Conservation (phyloP, 2,113 vertebrate species). For the Oreocharis arfaki region DNA sequence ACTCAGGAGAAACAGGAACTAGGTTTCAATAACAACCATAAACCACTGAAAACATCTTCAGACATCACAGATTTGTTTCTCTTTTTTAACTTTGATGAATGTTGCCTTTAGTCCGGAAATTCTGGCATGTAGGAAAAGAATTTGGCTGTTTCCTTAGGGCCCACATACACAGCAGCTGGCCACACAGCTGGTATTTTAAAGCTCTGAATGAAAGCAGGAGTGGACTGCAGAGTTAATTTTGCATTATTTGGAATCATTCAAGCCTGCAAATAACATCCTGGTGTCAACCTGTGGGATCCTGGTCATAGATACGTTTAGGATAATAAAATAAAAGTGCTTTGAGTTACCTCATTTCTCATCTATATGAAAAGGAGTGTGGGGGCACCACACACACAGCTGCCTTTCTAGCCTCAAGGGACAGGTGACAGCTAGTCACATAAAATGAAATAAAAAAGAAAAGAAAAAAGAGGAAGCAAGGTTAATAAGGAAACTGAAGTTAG, state of each 20-base stretch:
- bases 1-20: neutral
- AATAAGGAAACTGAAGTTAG: neutral
- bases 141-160: neutral
- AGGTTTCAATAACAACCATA: neutral
- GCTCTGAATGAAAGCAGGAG: neutral
- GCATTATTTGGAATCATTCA: neutral
- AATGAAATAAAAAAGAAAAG: fast-evolving
- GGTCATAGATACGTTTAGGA: neutral
- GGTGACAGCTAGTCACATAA: neutral
- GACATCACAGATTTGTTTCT: neutral
- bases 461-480: neutral
- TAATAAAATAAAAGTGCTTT: neutral
- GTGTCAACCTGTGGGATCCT: neutral
- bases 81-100: neutral
- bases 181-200: neutral
- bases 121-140: neutral
- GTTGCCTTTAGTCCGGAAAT: neutral
- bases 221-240: neutral
- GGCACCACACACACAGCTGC: neutral
- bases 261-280: neutral
- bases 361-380: neutral
- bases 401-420: neutral
- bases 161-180: neutral
- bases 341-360: neutral
- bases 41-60: neutral